Evolutionary conservation across 2,113 vertebrate species (phyloP).

Genomic region (Pogona vitticeps): DNA sequence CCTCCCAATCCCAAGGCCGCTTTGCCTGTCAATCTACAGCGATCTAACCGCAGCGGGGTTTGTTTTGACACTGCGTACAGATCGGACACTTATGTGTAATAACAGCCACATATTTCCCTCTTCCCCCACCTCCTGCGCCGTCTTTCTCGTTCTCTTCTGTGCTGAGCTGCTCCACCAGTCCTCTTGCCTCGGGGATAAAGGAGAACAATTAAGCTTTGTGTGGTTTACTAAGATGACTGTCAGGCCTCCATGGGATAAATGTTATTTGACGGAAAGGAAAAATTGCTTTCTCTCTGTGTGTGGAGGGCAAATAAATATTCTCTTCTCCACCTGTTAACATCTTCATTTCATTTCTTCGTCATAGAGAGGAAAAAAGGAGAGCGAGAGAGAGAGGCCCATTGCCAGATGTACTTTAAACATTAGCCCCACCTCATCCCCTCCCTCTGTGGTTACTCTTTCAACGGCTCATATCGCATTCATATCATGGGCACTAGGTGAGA

Average conservation of each 20-base stretch:
- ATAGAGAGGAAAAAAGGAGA: background rate
- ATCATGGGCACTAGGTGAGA: slow-evolving; percentile 14
- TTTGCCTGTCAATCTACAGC: slow-evolving; percentile 22
- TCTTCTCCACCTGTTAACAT: slow-evolving; percentile 36
- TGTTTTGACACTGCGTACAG: slow-evolving; percentile 59
- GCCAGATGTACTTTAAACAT: slow-evolving; percentile 39
- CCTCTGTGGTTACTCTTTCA: slow-evolving; percentile 35
- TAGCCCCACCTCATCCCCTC: background rate
- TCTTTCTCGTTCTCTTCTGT: slow-evolving; percentile 8
- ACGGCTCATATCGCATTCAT: background rate
- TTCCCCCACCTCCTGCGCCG: accelerated
- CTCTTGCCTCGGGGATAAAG: slow-evolving; percentile 45
- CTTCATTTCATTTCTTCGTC: slow-evolving; percentile 43
- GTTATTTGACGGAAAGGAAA: slow-evolving; percentile 68
- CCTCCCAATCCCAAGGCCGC: background rate
- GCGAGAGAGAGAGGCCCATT: slow-evolving; percentile 28
- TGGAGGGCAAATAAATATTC: slow-evolving; percentile 57
- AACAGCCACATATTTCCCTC: slow-evolving; percentile 8
- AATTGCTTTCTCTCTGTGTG: slow-evolving; percentile 37
- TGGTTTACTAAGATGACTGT: slow-evolving; percentile 60
- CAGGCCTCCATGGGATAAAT: slow-evolving; percentile 64
- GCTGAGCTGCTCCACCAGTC: slow-evolving; percentile 49
- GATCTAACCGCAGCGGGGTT: slow-evolving; percentile 24
- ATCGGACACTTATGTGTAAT: slow-evolving; percentile 32
- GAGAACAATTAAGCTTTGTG: slow-evolving; percentile 77